Evolutionary conservation across 2,113 vertebrate species (phyloP), one percentile per base, ranked within the genome.

Genomic region (Coptodon rendalli): DNA sequence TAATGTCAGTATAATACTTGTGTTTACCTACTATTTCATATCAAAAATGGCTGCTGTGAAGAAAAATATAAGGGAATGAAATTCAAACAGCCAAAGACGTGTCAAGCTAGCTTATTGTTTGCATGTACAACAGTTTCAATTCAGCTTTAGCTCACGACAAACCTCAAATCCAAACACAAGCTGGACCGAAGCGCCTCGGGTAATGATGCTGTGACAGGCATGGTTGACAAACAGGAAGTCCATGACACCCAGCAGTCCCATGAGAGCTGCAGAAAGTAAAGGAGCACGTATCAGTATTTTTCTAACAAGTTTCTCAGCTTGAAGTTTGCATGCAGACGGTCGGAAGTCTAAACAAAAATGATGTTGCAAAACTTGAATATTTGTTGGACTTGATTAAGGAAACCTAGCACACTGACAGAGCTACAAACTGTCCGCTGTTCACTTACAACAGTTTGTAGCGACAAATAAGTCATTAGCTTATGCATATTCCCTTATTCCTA

Each of bases 151-250:
- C 14, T 17, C 2, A 6, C 7, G 27, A 90, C 94, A 89, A 94
- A 98, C 98, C 97, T 98, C 98, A 93, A 99, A 99, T 82, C 98
- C 98, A 87, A 99, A 99, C 53, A 99, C 98, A 6, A 99, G 97
- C 95, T 99, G 98, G 3, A 99, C 98, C 0, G 98, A 99, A 10
- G 98, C 98, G 79, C 98, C 98, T 4, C 98, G 96, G 5, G 97
- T 98, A 34, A 99, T 97, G 93, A 99, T 98, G 97, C 98, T 99
- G 93, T 99, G 98, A 94, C 98, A 98, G 38, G 98, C 98, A 2
- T 98, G 98, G 95, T 95, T 97, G 66, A 99, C 98, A 4, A 99
- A 99, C 53, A 99, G 95, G 88, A 98, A 97, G 73, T 99, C 98
- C 95, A 99, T 92, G 56, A 97, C 76, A 2, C 89, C 97, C 92